Evolutionary conservation across 2,113 vertebrate species (phyloP), one percentile per base, ranked within the genome.

Genomic region (Beaufortia kweichowensis): DNA sequence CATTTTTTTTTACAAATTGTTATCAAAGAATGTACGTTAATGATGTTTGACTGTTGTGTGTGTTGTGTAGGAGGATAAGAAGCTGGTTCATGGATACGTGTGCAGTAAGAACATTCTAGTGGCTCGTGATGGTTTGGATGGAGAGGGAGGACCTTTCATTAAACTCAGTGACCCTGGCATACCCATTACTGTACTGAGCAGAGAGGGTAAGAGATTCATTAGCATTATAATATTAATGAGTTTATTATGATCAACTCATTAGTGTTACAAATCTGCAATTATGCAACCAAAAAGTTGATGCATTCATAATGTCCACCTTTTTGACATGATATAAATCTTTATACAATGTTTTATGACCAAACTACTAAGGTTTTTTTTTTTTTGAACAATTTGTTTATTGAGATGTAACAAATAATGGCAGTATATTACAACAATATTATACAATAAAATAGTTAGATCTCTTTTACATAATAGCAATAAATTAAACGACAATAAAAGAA

Each of bases 141-240:
- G 75, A 0, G 94, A 95, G 33, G 94, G 91, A 1, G 93, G 94
- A 7, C 97, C 97, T 0, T 99, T 99, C 85, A 97, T 99, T 82
- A 99, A 99, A 85, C 94, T 99, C 68, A 98, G 97, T 0, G 97
- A 99, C 86, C 95, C 96, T 0, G 97, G 97, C 41, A 97, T 99
- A 76, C 96, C 96, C 9, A 90, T 97, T 63, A 98, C 95, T 0
- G 96, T 97, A 19, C 92, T 99, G 6, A 90, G 90, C 77, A 92
- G 95, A 82, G 95, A 98, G 91, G 97, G 97, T 98, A 78, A 0
- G 82, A 33, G n/a, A 43, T 14, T 74, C 4, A 63, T 31, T 23
- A 9, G 3, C 35, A 10, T 39, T 39, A 11, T 39, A 39, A 39
- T 10, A 39, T n/a, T n/a, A n/a, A n/a, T n/a, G n/a, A 39, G 35